Evolutionary conservation across 1,140 invertebrate genomes (phyloP).

Genomic region (Mactra quadrangularis): DNA sequence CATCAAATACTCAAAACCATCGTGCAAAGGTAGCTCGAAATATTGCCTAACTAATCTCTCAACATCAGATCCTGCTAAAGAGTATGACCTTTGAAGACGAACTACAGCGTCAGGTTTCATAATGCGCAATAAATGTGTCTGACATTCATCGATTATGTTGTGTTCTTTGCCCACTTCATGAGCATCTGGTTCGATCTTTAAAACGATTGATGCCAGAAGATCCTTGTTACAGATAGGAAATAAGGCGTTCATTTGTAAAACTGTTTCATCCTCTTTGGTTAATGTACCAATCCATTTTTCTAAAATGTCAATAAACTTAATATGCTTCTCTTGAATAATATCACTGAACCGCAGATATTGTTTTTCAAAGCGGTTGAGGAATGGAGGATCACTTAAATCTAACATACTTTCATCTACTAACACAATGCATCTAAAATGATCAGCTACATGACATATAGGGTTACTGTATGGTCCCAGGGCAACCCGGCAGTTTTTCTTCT

Average conservation of each 20-base stretch:
- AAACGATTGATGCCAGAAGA: conserved; percentile 62
- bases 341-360: conserved; percentile 67
- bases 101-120: conserved; percentile 67
- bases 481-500: conserved; percentile 75
- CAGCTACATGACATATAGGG: conserved; percentile 75
- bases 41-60: conserved; percentile 45
- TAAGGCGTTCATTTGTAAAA: conserved; percentile 17
- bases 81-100: conserved; percentile 7
- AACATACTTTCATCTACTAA: conserved; percentile 71
- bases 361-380: conserved; percentile 79
- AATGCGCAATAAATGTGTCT: conserved; percentile 48
- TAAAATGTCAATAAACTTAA: neutral
- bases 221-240: conserved; percentile 63
- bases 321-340: conserved; percentile 46
- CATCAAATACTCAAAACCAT: conserved; percentile 55
- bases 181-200: neutral
- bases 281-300: conserved; percentile 38
- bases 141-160: neutral
- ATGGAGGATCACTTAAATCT: conserved; percentile 73
- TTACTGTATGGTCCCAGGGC: conserved; percentile 76
- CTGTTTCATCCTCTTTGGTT: neutral
- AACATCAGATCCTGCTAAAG: neutral
- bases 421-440: conserved; percentile 74
- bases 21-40: conserved; percentile 63
- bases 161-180: neutral